Evolutionary conservation across 2,113 vertebrate genomes (phyloP).

Genomic region (Campylomormyrus numenius): DNA sequence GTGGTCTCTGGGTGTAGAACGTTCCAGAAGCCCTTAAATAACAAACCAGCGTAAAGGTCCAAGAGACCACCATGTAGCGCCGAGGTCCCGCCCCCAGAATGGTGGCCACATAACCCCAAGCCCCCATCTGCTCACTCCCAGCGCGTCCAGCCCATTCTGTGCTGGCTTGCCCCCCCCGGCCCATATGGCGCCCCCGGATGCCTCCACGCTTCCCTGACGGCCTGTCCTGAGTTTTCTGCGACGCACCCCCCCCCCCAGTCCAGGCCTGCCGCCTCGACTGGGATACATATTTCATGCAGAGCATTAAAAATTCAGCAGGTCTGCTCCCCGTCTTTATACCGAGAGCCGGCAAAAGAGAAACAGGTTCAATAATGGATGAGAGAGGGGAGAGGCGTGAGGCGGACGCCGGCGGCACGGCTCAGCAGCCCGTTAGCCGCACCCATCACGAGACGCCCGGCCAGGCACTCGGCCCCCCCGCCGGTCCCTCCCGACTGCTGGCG

Average conservation of each 20-base stretch:
- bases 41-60: neutral
- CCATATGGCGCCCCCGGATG: neutral
- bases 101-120: neutral
- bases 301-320: conserved; percentile 63
- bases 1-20: neutral
- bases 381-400: conserved; percentile 44
- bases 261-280: conserved; percentile 49
- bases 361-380: conserved; percentile 66
- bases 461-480: neutral
- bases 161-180: neutral
- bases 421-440: neutral
- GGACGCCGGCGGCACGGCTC: neutral
- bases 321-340: conserved; percentile 58
- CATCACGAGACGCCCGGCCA: neutral
- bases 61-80: neutral
- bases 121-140: neutral
- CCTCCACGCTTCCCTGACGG: neutral
- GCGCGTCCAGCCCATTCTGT: neutral
- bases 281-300: conserved; percentile 57
- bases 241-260: conserved; percentile 18
- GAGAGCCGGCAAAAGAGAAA: conserved; percentile 59
- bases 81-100: neutral
- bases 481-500: neutral
- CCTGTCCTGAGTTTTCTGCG: neutral
- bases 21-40: neutral